Base-by-base conservation (phyloP, 2,113 vertebrate genomes). In the Malurus alboscapulatus region DNA sequence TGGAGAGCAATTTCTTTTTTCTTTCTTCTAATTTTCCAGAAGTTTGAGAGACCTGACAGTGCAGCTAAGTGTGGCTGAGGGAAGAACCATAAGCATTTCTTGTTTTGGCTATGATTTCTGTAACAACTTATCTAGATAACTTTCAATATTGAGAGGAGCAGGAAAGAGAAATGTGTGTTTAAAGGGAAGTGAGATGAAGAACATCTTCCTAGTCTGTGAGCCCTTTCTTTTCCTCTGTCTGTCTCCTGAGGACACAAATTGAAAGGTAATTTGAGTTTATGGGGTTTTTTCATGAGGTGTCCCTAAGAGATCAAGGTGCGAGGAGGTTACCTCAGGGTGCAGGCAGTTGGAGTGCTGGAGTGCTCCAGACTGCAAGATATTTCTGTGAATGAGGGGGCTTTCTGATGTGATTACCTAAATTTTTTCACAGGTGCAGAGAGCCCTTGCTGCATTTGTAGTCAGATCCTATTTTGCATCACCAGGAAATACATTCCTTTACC, bases 401-500 rank as follows among this genome's bases (percentile, higher is more conserved):
- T 92, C 65, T 59, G 20, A 61, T 68, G 12, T 54, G 34, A 26
- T 66, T 26, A 36, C 7, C 44, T 65, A 48, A 22, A 4, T 4
- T 47, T 88, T 93, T 90, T 87, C 42, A 51, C 40, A 51, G 21
- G 30, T 89, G 22, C 29, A 78, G 21, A 45, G 25, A 71, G 17
- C 30, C n/a, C 36, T 84, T 71, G 15, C 48, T 90, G 19, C 44
- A 67, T 92, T 74, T 90, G 40, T 71, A 95, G 63, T 72, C 65
- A 88, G 72, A 81, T 50, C 27, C 17, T 57, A 13, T 66, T 89
- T 85, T 79, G 9, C 65, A 63, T 59, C 51, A 77, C 40, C 51
- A 83, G 87, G 58, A 96, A 94, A 88, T 40, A n/a, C 40, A 59
- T 51, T 94, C 74, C 78, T 73, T 95, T 83, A 80, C 77, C 75